phyloP scores from a whole-genome alignment of 2,797 vertebrate species.

The Margarornis squamiger region DNA sequence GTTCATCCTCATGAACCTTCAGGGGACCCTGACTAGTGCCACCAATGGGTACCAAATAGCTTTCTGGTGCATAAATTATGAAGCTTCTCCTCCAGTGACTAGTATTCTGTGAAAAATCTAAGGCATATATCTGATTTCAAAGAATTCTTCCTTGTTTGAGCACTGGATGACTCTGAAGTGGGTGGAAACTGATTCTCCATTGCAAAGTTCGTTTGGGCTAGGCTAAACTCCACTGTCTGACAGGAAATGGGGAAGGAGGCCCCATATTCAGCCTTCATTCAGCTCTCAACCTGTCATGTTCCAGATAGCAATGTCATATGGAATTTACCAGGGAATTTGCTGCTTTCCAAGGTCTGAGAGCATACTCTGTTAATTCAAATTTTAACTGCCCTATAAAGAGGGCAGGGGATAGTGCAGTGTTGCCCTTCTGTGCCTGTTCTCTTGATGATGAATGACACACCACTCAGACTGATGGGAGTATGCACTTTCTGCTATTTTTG shows the following conservation, averaged over 20 bases:
- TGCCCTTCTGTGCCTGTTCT: background rate
- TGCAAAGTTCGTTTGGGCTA: background rate
- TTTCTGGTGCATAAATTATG: background rate
- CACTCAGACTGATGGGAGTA: background rate
- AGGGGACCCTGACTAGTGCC: background rate
- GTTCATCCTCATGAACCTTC: background rate
- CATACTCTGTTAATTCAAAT: background rate
- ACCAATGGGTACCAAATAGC: background rate
- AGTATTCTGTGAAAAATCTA: background rate
- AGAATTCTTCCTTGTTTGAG: background rate
- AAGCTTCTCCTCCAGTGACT: background rate
- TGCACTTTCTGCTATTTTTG: constrained; percentile 16
- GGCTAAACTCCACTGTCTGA: background rate
- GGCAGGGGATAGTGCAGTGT: background rate
- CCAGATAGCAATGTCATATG: rapidly evolving
- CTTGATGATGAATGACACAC: background rate
- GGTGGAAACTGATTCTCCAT: background rate
- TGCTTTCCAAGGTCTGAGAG: background rate
- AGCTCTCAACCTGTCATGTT: rapidly evolving
- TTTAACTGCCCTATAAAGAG: background rate
- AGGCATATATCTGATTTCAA: background rate
- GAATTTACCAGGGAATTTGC: background rate
- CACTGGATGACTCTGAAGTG: background rate
- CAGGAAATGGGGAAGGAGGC: background rate
- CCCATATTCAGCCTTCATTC: rapidly evolving